Conservation (phyloP, 2,888 invertebrate genomes). For the Drosophila anceps region DNA sequence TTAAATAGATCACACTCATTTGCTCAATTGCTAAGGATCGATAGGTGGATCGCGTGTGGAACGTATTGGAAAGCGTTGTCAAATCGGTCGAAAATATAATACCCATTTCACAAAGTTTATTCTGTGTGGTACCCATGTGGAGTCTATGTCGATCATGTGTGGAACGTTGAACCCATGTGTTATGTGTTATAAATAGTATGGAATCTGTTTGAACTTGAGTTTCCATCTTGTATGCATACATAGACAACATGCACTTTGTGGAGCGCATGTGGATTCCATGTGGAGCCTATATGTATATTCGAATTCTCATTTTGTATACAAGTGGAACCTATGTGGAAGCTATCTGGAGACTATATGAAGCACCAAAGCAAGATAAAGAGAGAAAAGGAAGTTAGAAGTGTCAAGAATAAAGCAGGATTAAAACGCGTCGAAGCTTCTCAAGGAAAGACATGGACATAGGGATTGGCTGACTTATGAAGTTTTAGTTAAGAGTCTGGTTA, state of each 20-base stretch:
- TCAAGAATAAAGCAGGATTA: constrained; percentile 30
- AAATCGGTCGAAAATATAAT: neutral
- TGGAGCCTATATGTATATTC: neutral
- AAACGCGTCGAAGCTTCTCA: constrained; percentile 61
- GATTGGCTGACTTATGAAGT: neutral
- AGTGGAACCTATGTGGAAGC: constrained; percentile 9
- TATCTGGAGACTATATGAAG: neutral
- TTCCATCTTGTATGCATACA: neutral
- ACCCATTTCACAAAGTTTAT: neutral
- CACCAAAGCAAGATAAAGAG: constrained; percentile 13
- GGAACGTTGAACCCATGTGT: constrained; percentile 6
- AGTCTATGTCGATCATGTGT: constrained; percentile 2
- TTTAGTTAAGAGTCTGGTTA: constrained; percentile 6
- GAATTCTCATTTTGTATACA: neutral
- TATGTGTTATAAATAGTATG: neutral
- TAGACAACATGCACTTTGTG: neutral
- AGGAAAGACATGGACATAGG: neutral
- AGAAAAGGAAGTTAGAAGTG: constrained; percentile 10
- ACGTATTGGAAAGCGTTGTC: constrained; percentile 9
- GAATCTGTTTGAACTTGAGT: neutral
- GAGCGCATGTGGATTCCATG: neutral
- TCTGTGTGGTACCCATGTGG: neutral
- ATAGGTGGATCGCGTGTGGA: constrained; percentile 28
- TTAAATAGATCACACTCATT: constrained; percentile 60
- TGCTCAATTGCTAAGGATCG: constrained; percentile 33